Evolutionary conservation across 2,797 vertebrate genomes (phyloP), one percentile per base, ranked within the genome.

Genomic region (Anguilla pacifica): DNA sequence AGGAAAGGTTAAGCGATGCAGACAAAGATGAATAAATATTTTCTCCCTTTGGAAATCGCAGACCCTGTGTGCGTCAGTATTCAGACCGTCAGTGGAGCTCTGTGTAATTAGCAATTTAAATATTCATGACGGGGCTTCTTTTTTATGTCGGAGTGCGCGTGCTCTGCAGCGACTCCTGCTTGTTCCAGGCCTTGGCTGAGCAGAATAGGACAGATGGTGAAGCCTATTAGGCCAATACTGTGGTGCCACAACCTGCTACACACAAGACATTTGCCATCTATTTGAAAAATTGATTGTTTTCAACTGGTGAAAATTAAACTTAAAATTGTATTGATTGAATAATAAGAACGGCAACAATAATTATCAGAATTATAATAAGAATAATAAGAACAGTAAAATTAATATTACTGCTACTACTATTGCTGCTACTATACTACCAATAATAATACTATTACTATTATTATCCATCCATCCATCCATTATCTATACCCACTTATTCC

Each of bases 1-100:
- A 43, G 57, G 83, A 95, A 96, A 96, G 94, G 95, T 95, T 92
- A 95, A 92, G 91, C 89, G 88, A 89, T 90, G 88, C 92, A 90
- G 91, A 91, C 90, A 90, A 91, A 86, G 86, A 64, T 64, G 84
- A 89, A 88, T 86, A 89, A 91, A 93, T 91, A 93, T 92, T 92
- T 93, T 86, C 88, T 79, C 89, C 67, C 86, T 84, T 19, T 43
- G 46, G 81, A 91, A 92, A 90, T 91, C 43, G 88, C 53, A 57
- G 51, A 79, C 84, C 59, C 2, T 17, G 46, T 49, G 17, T 70
- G 61, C 86, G 31, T 82, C 84, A 72, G 84, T 53, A 13, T 88
- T 81, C 77, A 25, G 83, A 77, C 81, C 74, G 51, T 2, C 15
- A 7, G 74, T 57, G 72, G 91, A 89, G 87, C 88, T 90, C 67